A percentile compares a stretch with the other conserved stretches of the same genome.
phyloP scores from a whole-genome alignment of 2,113 vertebrate species.

The Ceyx melanurus region DNA sequence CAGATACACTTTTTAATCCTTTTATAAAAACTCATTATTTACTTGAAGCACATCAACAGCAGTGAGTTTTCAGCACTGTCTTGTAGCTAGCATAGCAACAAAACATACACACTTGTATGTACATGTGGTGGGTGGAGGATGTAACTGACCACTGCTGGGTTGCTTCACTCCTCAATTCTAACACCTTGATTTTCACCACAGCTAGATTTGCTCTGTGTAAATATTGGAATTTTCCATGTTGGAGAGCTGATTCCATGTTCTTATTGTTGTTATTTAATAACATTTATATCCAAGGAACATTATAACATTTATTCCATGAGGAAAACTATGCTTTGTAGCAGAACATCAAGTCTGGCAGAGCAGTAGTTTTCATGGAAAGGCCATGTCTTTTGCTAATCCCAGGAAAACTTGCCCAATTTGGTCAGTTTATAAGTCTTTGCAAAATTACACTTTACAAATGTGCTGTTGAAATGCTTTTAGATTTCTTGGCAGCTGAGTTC shows the following conservation, averaged over 20 bases:
- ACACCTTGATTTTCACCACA: neutral
- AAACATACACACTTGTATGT: neutral
- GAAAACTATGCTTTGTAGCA: neutral
- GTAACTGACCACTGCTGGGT: neutral
- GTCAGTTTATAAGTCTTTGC: slow-evolving; percentile 54
- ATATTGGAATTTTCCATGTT: slow-evolving; percentile 39
- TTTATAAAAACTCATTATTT: neutral
- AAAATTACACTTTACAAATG: slow-evolving; percentile 43
- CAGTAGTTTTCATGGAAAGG: slow-evolving; percentile 29
- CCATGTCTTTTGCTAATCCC: neutral
- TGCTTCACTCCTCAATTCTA: neutral
- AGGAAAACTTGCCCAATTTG: slow-evolving; percentile 38
- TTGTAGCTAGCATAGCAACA: neutral
- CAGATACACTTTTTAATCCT: neutral
- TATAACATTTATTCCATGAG: slow-evolving; percentile 42
- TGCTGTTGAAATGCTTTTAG: slow-evolving; percentile 52
- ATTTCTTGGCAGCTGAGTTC: slow-evolving; percentile 10
- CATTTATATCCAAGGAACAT: slow-evolving; percentile 45
- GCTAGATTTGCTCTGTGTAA: neutral
- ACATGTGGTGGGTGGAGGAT: neutral
- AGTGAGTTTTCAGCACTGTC: neutral
- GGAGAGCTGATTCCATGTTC: neutral
- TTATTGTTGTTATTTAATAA: slow-evolving; percentile 43
- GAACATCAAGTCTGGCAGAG: slow-evolving; percentile 19
- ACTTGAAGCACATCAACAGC: neutral